Evolutionary conservation across 1,140 invertebrate species (phyloP), one percentile per base, ranked within the genome.

Genomic region (Goniozus legneri): DNA sequence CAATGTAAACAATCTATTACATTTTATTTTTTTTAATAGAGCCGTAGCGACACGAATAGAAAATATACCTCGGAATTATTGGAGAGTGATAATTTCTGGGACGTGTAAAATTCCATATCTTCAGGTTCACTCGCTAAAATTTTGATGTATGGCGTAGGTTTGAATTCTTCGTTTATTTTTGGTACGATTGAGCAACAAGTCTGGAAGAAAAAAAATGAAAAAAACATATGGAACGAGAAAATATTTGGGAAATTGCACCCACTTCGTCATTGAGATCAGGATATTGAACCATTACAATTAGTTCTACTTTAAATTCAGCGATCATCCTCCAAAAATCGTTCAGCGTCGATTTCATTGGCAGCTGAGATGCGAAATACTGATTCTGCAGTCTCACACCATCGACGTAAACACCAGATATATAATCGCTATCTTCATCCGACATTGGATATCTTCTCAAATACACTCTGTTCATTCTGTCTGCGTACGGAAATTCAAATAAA

Each of bases 261-360:
- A 66, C 65, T 15, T 55, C 12, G 39, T 69, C 63, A 2, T 63
- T 20, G 1, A 44, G 37, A 43, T 64, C 50, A 3, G 56, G 52
- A 7, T 45, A 32, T 36, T 69, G 59, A 2, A 87, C 62, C 79
- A 85, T 83, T 12, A 86, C 78, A 14, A 88, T 76, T 8, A 82
- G 79, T 41, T 77, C 73, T 7, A 86, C 75, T 61, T 80, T 79
- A 32, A 85, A 80, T 60, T 86, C 84, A 44, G 82, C 80, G 14
- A 88, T 67, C 92, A 96, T 94, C 62, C 88, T 83, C 93, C 93
- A 97, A 74, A 96, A 95, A 77, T 95, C 92, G 31, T 80, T 80
- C 66, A 89, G 86, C 39, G 94, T 96, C 62, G 87, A 86, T 43
- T 90, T 86, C 56, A 96, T 73, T 16, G 93, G 93, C 1, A 91